A percentile compares a stretch with the other conserved stretches of the same genome.
phyloP scores from a whole-genome alignment of 2,888 invertebrate genomes.

The Azorinus chamasolen region DNA sequence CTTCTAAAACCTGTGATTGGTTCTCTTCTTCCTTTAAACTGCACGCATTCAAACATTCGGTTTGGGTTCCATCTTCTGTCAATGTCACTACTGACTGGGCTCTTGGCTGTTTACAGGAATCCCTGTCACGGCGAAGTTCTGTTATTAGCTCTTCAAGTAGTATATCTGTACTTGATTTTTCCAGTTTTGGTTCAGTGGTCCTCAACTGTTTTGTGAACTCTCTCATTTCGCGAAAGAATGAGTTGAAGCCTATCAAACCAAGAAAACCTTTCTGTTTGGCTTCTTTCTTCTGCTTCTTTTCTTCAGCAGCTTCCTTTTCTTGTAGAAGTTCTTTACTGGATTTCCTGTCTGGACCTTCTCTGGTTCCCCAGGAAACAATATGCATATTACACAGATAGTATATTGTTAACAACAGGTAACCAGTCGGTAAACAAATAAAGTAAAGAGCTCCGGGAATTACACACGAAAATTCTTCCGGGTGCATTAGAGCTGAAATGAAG shows the following conservation, averaged over 20 bases:
- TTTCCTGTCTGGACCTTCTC: constrained; percentile 89
- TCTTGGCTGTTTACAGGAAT: constrained; percentile 15
- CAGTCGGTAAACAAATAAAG: constrained; percentile 96
- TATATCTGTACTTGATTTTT: constrained; percentile 67
- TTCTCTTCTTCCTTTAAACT: background rate
- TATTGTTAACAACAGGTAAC: constrained; percentile 96
- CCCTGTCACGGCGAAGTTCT: constrained; percentile 58
- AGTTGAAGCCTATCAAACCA: constrained; percentile 77
- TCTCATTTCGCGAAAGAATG: constrained; percentile 71
- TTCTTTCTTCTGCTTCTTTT: constrained; percentile 89
- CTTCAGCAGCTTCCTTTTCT: constrained; percentile 90
- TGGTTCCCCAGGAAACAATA: constrained; percentile 97
- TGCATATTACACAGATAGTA: constrained; percentile 98
- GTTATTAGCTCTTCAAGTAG: constrained; percentile 72
- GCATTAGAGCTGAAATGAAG: constrained; percentile 97
- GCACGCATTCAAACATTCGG: background rate
- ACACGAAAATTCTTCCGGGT: constrained; percentile 92
- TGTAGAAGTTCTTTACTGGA: constrained; percentile 89
- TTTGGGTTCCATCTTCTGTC: constrained; percentile 27
- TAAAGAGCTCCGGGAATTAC: constrained; percentile 92
- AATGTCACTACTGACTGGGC: constrained; percentile 28
- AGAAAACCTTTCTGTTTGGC: constrained; percentile 92
- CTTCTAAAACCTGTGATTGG: background rate
- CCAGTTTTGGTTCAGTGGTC: constrained; percentile 27
- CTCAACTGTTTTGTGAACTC: constrained; percentile 70